These are phyloP conservation scores for Sitophilus oryzae DNA, from an alignment of 1,140 invertebrate genomes.

Conservation along the genomic window DNA sequence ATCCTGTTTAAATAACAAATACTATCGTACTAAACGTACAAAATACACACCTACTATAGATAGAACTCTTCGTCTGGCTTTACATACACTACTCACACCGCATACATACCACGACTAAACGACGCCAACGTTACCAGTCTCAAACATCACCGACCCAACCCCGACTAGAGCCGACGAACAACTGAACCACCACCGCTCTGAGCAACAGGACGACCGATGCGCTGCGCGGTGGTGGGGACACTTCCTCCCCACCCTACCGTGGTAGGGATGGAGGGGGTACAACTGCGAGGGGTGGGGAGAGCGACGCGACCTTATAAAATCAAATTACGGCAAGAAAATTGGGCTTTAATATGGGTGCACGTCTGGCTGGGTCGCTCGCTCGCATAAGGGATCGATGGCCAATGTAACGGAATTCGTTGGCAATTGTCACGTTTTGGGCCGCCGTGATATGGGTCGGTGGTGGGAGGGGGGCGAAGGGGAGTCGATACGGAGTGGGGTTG, in stretches of 20 bases:
- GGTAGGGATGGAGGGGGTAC: background rate
- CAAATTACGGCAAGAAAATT: conserved; percentile 29
- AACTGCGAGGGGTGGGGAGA: background rate
- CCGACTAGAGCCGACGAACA: background rate
- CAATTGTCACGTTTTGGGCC: conserved; percentile 18
- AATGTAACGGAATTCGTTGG: conserved; percentile 20
- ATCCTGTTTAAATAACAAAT: no score
- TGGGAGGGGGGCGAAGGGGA: background rate
- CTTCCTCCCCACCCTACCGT: background rate
- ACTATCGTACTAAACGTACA: no score
- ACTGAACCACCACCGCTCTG: conserved; percentile 5
- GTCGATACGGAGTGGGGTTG: background rate
- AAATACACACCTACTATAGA: no score
- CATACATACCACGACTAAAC: no score
- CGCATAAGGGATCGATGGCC: conserved; percentile 18
- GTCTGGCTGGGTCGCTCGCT: conserved; percentile 8
- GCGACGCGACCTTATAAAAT: conserved; percentile 26
- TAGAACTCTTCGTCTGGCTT: no score
- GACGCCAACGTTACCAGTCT: no score
- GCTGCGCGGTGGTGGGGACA: conserved; percentile 12
- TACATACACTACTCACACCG: no score
- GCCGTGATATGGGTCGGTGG: background rate
- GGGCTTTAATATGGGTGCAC: conserved; percentile 28
- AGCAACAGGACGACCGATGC: conserved; percentile 10
- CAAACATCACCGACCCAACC: background rate